Base-by-base conservation (phyloP, 1,140 invertebrate genomes). In the Hesperophylax magnus region DNA sequence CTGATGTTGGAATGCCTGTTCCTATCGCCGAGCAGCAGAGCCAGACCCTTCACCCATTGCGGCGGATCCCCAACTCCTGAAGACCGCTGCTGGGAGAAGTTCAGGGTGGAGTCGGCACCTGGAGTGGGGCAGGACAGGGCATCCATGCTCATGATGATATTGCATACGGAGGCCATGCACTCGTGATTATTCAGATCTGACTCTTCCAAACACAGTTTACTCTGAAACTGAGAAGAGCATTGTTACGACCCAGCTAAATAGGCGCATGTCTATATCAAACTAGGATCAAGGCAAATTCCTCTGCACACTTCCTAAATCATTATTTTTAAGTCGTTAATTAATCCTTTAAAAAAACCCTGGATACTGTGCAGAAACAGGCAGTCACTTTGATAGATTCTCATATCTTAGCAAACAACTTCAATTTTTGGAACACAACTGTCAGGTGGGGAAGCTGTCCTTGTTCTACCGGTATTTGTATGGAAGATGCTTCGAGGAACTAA, bases 161-260 rank as follows among this genome's bases (percentile, higher is more conserved):
- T 20, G 60, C 82, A 84, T 7, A 84, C 72, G 18, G 78, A 65
- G 15, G 82, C 77, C 82, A 84, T 84, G 20, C 77, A 80, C 53
- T 84, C 82, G 58, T 84, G 82, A 78, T 74, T 78, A 58, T 84
- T 81, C 52, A 84, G 58, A 54, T 84, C 82, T 22, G 74, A 67
- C 17, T 77, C 75, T n/a, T 77, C 72, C 63, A 84, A 69, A 9
- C 34, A 24, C n/a, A 79, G 61, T 63, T 61, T 39, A 14, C 20
- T 15, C 39, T 72, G 69, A 72, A 22, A 20, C 47, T 72, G 39
- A 72, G 17, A 72, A 52, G 5, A 22, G 18, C 56, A 58, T 18
- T 11, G 18, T 58, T 58, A 58, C 56, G 20, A 20, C 5, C 3
- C 5, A 58, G 11, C 2, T 14, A 47, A 47, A 47, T 47, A 47